These are phyloP conservation scores for Columba livia DNA, from an alignment of 2,113 vertebrate genomes.

Conservation along the genomic window DNA sequence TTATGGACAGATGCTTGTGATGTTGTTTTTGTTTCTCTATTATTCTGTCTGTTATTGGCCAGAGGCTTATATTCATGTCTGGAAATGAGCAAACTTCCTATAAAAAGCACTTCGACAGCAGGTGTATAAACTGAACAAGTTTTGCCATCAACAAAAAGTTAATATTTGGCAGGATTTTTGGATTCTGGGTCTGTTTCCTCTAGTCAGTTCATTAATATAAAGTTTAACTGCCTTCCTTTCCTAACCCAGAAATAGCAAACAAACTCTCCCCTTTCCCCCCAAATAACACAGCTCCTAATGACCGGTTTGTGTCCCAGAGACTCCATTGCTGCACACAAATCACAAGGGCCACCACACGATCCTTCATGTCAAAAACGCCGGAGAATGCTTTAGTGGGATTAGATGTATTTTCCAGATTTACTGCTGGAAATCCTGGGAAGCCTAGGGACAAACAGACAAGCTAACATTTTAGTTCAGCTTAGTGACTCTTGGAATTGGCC, in stretches of 20 bases:
- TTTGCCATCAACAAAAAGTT: constrained; percentile 30
- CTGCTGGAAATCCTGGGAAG: constrained; percentile 34
- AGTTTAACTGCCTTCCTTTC: constrained; percentile 25
- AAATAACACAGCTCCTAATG: not conserved
- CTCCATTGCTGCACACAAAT: not conserved
- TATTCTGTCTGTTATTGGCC: constrained; percentile 12
- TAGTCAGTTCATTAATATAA: constrained; percentile 26
- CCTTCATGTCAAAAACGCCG: not conserved
- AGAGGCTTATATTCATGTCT: constrained; percentile 14
- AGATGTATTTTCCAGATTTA: constrained; percentile 42
- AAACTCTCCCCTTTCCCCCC: not conserved
- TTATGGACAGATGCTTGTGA: constrained; percentile 11
- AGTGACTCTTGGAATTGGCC: constrained; percentile 8
- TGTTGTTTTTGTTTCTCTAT: constrained; percentile 43
- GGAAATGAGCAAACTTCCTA: constrained; percentile 5
- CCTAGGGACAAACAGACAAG: not conserved
- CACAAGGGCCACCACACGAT: not conserved
- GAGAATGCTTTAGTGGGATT: not conserved
- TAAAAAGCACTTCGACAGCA: constrained; percentile 18
- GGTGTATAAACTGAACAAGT: constrained; percentile 59
- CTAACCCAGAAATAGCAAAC: constrained; percentile 40
- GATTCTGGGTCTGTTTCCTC: constrained; percentile 28
- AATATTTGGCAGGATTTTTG: constrained; percentile 30
- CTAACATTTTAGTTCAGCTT: not conserved
- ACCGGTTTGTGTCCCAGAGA: not conserved